Evolutionary conservation across 2,888 invertebrate genomes (phyloP), one percentile per base, ranked within the genome.

Genomic region (Noctuana brunneofusca): DNA sequence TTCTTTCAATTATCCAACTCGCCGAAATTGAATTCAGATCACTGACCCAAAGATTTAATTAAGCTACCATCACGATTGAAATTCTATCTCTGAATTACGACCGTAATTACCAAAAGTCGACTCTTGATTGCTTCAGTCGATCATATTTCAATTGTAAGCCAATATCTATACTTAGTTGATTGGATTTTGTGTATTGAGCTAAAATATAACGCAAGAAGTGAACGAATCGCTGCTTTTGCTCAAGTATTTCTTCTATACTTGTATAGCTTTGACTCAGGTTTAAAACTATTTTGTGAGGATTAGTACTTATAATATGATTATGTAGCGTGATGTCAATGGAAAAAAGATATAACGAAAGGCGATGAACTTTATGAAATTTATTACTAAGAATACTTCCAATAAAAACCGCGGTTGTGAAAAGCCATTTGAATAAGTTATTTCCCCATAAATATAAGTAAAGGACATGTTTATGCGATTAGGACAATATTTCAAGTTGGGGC

Each of bases 11-110:
- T 59, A 20, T 59, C 43, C 43, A 46, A 32, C 53, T 22, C 32
- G 30, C 0, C 43, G 20, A 53, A 43, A 53, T 52, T 41, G 8
- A 53, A 53, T 53, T 35, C 52, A 48, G 60, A 48, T 60, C 54
- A 48, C 35, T 48, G 60, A 48, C 46, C 54, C 50, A 54, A 54
- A 54, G 54, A 60, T 54, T 59, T 60, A 60, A 60, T 54, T 60
- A 54, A 58, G 52, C 52, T n/a, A 46, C 3, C 18, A 54, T 59
- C 27, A 30, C 55, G 49, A 62, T 55, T 49, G 48, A 62, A 62
- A 55, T 55, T 49, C 49, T 62, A 62, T 48, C 54, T 62, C 55
- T 55, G 49, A 62, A 62, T 62, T 62, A 60, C 54, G 48, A 60
- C 38, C 48, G 46, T 50, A 49, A 49, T 62, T 55, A 62, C 35